Percentiles rank a stretch among this genome's conserved stretches.
phyloP scores from a whole-genome alignment of 2,113 vertebrate genomes.

The Anguilla japonica region DNA sequence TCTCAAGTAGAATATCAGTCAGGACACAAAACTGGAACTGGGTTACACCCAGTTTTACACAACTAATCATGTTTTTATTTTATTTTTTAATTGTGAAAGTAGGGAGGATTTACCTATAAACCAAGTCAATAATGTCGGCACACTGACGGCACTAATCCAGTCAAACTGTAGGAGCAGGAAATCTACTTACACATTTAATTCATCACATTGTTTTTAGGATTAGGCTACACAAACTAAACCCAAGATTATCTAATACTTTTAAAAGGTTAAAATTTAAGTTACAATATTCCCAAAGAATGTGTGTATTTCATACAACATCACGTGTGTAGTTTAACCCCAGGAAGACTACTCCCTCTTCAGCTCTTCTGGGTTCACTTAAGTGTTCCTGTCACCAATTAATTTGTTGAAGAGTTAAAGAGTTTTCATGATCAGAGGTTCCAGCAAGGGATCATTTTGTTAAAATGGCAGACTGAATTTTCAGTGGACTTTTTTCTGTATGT shows the following conservation, averaged over 20 bases:
- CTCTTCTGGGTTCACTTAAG: not conserved
- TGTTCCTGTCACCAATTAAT: not conserved
- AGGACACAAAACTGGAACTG: too few relatives aligned
- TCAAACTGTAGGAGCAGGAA: not conserved
- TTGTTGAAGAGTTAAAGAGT: too few relatives aligned
- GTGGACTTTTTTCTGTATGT: too few relatives aligned
- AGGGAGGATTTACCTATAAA: not conserved
- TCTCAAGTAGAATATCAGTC: not conserved
- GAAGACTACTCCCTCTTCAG: not conserved
- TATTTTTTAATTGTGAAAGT: not conserved
- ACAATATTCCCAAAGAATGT: too few relatives aligned
- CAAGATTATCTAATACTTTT: too few relatives aligned
- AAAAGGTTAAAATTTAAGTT: too few relatives aligned
- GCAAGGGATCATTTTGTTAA: too few relatives aligned
- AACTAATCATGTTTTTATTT: not conserved
- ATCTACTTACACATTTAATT: not conserved
- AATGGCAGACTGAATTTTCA: too few relatives aligned
- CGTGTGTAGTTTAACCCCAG: not conserved
- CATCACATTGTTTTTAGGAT: too few relatives aligned
- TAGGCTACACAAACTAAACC: too few relatives aligned
- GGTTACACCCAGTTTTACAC: not conserved
- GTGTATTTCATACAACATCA: not conserved
- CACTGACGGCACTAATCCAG: not conserved
- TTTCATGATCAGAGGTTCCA: too few relatives aligned
- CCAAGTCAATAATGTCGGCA: not conserved